Percentiles rank a stretch among this genome's conserved stretches.
Conservation (phyloP, 2,888 invertebrate genomes). For the Phlogophora meticulosa region DNA sequence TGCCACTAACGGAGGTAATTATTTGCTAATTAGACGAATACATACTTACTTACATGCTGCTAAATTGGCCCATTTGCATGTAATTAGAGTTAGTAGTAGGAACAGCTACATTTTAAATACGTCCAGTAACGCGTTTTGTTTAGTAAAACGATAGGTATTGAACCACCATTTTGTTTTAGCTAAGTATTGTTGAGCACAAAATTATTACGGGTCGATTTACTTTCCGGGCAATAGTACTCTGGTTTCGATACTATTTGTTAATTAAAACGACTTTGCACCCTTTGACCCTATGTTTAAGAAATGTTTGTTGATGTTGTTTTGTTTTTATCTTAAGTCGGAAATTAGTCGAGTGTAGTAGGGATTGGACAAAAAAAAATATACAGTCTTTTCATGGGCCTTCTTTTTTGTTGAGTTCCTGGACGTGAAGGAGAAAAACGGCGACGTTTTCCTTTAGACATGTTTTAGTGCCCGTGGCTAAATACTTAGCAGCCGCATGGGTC, state of each 20-base stretch:
- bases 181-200: conserved; percentile 10
- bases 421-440: no score
- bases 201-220: conserved; percentile 21
- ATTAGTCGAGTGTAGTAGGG: no score
- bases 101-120: conserved; percentile 49
- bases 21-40: conserved; percentile 54
- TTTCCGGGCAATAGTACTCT: conserved; percentile 2
- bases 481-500: no score
- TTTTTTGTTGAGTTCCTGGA: no score
- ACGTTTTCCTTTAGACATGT: no score
- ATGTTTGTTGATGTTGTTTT: not conserved
- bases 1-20: conserved; percentile 34
- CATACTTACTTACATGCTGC: conserved; percentile 34
- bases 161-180: conserved; percentile 30
- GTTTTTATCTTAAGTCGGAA: not conserved
- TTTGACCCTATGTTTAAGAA: not conserved
- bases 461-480: no score
- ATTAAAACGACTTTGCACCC: conserved; percentile 10
- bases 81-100: conserved; percentile 40
- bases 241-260: conserved; percentile 15
- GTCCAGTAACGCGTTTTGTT: conserved; percentile 32
- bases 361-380: no score
- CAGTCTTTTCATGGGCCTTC: not conserved
- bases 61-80: conserved; percentile 59
- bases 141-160: conserved; percentile 31